Evolutionary conservation across 92 coral and sea anemone species (phyloP), one percentile per base, ranked within the genome.

Genomic region (Phenganax subtilis): DNA sequence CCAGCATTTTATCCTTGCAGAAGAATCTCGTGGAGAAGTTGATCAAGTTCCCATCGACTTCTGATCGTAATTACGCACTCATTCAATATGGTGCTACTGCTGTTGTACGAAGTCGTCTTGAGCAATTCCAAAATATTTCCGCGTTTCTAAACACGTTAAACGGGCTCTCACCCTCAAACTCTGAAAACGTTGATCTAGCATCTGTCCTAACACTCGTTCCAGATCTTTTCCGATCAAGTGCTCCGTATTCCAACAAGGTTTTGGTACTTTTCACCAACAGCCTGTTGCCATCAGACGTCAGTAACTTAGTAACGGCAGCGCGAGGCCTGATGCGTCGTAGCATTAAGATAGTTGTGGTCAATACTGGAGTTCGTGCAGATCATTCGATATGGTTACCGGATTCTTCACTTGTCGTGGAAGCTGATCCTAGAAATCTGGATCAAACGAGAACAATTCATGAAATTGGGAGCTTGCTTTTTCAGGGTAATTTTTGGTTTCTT

Each of bases 81-180:
- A 66, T 84, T n/a, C 80, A 57, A 20, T 84, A 84, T 54, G 86
- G 82, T 63, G 75, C 77, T 29, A 54, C 82, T 29, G 69, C 82
- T 37, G 47, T 27, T 63, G 76, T 78, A 10, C 53, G 29, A 65
- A 75, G 80, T 67, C 80, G 81, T n/a, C 68, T 75, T 76, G 83
- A 79, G 54, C 28, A 79, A 3, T 65, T 52, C 62, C 69, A 68
- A 55, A 52, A 64, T 64, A 51, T 5, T 29, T 57, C 69, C 11
- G 17, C 68, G 10, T 79, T 79, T 20, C 11, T 79, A 27, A 14
- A 63, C 16, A 62, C 62, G 28, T 44, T 79, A 17, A 79, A 64
- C 57, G 56, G 83, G 10, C 74, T 79, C 25, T 59, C 83, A 1
- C 65, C 30, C 17, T 51, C 83, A 12, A 68, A 79, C 83, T 64